Evolutionary conservation across 2,113 vertebrate species (phyloP), one percentile per base, ranked within the genome.

Genomic region (Gymnorhina tibicen): DNA sequence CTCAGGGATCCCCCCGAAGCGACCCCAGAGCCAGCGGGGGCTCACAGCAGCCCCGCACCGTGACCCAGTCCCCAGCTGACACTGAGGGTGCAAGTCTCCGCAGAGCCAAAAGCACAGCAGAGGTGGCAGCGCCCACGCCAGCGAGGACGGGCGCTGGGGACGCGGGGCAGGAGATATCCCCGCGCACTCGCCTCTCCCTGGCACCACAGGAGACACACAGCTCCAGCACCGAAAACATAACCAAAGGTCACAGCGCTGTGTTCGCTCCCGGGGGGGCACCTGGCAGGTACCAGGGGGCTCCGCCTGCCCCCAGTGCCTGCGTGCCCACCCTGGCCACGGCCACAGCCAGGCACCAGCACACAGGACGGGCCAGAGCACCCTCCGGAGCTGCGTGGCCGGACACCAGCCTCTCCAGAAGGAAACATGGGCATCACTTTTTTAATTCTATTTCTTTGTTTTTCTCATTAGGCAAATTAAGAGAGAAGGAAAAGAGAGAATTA

Each of bases 151-250:
- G 37, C 24, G 0, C 18, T 1, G 6, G 33, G 50, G 35, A 55
- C 1, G 0, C 26, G 1, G 3, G 5, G 53, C 47, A 62, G 52
- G 42, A 44, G 42, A 44, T 18, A 44, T 19, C 32, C 15, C 14
- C 32, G 6, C 2, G 26, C 6, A 3, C 58, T 21, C 10, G 0
- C 44, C 69, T 21, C 39, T 44, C 42, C 52, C 39, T 2, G 52
- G 41, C 60, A 10, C n/a, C 21, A 1, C 1, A 0, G 60, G 13
- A 50, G 26, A 16, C 0, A 0, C 0, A 0, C 2, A 0, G 56
- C 76, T 41, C 32, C 28, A 26, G 58, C 53, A 41, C 0, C 2
- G 0, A 4, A 13, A 52, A 11, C 0, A 0, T 2, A 37, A 13
- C 44, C 87, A 32, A 30, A 59, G 68, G 39, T 6, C 10, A 27